Conservation (phyloP, 2,113 vertebrate genomes). For the Clarias macrocephalus region DNA sequence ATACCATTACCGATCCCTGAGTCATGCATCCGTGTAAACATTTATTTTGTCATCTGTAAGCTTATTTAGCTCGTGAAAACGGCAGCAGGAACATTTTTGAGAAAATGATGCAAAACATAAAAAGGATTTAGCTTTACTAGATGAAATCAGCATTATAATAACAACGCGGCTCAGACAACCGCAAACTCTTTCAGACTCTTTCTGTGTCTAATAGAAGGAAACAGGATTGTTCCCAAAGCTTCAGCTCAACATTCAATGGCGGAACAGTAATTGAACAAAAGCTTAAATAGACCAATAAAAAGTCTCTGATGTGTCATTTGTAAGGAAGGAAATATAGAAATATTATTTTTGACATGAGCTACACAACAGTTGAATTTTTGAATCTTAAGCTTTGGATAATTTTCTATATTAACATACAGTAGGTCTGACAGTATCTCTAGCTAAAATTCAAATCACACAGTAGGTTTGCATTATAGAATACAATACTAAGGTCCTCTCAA, state of each 20-base stretch:
- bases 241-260: background rate
- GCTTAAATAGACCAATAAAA: background rate
- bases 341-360: background rate
- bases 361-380: background rate
- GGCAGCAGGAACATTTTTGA: background rate
- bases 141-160: background rate
- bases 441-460: background rate
- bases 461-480: background rate
- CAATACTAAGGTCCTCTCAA: background rate
- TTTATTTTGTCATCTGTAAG: background rate
- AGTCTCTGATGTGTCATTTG: background rate
- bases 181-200: background rate
- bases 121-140: background rate
- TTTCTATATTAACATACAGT: background rate
- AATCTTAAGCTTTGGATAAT: background rate
- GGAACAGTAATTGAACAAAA: background rate
- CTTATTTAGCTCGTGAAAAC: background rate
- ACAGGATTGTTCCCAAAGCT: background rate
- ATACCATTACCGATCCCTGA: background rate
- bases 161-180: background rate
- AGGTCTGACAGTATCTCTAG: background rate
- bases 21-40: background rate
- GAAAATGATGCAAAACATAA: background rate
- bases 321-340: background rate
- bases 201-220: background rate